Evolutionary conservation across 2,797 vertebrate genomes (phyloP), one percentile per base, ranked within the genome.

Genomic region (Mastacembelus armatus): DNA sequence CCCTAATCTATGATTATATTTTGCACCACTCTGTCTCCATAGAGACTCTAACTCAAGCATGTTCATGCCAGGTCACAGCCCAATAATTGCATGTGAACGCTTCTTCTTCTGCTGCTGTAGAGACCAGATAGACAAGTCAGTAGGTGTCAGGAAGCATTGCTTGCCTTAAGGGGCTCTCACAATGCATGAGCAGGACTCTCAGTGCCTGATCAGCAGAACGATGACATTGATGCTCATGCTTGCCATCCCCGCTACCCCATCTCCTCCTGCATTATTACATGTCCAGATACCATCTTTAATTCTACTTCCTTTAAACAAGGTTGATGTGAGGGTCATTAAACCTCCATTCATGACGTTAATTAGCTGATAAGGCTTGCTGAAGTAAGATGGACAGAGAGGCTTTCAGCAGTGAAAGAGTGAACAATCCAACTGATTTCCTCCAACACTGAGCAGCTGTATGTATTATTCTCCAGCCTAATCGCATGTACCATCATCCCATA

Each of bases 211-310:
- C 83, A 85, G 81, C 80, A 81, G 22, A 75, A 88, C 26, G 65
- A 82, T 89, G 91, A 90, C 82, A 89, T 81, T 82, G 81, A 89
- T 83, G 83, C 85, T 85, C 69, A 44, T 62, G 64, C 72, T 71
- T 62, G 36, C 78, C 55, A 62, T 67, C 62, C 65, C 54, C 48
- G 56, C 80, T 71, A 66, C 71, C 44, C 29, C n/a, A 12, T 59
- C 68, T 76, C 74, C 66, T 63, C 45, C 60, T 45, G 74, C 68
- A 78, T 85, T 89, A 86, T 85, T 86, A 87, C 85, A 89, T 60
- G 61, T 64, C 69, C 57, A 66, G 91, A 93, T 93, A 93, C 21
- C 64, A 92, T 92, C 91, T 92, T 91, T 90, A 90, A 92, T 90
- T 91, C 86, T 69, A 87, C 87, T 91, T 89, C 78, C 74, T 87